Base-by-base conservation (phyloP, 92 coral and sea anemone species). In the Epizoanthus rinbou region DNA sequence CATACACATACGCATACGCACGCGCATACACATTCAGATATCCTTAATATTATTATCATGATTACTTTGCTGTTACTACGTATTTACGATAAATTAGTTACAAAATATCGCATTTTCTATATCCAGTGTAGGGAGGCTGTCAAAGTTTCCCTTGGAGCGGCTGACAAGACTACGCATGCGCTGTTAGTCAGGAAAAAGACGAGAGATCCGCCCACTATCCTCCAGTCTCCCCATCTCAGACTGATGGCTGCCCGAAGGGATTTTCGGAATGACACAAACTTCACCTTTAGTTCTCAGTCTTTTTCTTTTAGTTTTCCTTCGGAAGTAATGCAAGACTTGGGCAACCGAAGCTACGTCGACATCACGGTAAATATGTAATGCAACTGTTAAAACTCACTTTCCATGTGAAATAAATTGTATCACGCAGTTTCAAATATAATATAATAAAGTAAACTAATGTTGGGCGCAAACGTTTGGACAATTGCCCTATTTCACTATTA, bases 111-210 rank as follows among this genome's bases (percentile, higher is more conserved):
- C 50, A 72, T 22, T 47, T 23, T 22, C 0, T 47, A 1, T 60
- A 45, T 22, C 23, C 79, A 78, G 82, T 78, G 82, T 47, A 33
- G 60, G 54, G 25, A 62, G 19, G 41, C 65, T 13, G 17, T 47
- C 39, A 78, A 43, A 45, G 41, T 19, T 62, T 78, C 82, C 25
- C 47, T 78, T 16, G 43, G 25, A 63, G 82, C 82, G 28, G 64
- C 82, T 41, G 24, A 63, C 23, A 78, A 78, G 23, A 65, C 66
- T 60, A 69, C 59, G 58, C 57, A 62, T n/a, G 71, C 59, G 37
- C 43, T 78, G 82, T 41, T 78, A 70, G 82, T 19, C 64, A 57
- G 71, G 52, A 60, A 57, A 70, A 60, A 62, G 58, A 63, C 69
- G 37, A 21, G 45, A 18, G 58, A 62, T 54, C 57, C 71, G 0